A percentile compares a stretch with the other conserved stretches of the same genome.
These are phyloP conservation scores for Corella eumyota DNA, from an alignment of 23 tunicate genomes.

Conservation along the genomic window DNA sequence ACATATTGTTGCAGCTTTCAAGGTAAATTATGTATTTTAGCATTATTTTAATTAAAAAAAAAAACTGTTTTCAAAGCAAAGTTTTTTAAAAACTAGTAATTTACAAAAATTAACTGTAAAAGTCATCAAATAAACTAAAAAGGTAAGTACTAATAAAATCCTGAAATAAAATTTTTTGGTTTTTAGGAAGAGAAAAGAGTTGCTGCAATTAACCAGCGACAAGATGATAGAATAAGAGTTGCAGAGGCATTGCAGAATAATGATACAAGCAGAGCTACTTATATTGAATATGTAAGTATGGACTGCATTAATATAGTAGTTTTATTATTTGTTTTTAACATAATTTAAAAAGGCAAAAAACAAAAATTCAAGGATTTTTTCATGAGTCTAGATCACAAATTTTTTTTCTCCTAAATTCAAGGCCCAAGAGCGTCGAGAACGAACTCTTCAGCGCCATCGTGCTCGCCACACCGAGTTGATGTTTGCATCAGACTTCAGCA, in stretches of 20 bases:
- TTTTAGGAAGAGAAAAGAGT: conserved; percentile 62
- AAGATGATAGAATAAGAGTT: conserved; percentile 50
- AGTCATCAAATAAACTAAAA: too few species aligned
- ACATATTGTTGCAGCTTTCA: conserved; percentile 77
- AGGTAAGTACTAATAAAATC: background rate
- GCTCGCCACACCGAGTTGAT: conserved; percentile 34
- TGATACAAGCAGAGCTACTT: conserved; percentile 32
- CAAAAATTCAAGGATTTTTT: too few species aligned
- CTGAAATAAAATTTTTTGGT: background rate
- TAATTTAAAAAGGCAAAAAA: too few species aligned
- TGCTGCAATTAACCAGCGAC: conserved; percentile 55
- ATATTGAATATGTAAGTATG: conserved; percentile 70
- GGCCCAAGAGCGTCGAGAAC: conserved; percentile 79
- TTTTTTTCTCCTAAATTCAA: too few species aligned
- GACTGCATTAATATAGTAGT: background rate
- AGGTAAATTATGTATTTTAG: conserved; percentile 25
- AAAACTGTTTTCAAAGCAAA: too few species aligned
- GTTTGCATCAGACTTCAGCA: conserved; percentile 73
- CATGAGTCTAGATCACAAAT: too few species aligned
- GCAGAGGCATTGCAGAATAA: conserved; percentile 57
- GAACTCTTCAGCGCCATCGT: conserved; percentile 45
- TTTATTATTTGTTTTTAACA: background rate
- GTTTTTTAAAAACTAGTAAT: too few species aligned
- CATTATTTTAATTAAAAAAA: too few species aligned
- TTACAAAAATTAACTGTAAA: too few species aligned